Evolutionary conservation across 2,113 vertebrate genomes (phyloP).

Genomic region (Accipiter virgatus): DNA sequence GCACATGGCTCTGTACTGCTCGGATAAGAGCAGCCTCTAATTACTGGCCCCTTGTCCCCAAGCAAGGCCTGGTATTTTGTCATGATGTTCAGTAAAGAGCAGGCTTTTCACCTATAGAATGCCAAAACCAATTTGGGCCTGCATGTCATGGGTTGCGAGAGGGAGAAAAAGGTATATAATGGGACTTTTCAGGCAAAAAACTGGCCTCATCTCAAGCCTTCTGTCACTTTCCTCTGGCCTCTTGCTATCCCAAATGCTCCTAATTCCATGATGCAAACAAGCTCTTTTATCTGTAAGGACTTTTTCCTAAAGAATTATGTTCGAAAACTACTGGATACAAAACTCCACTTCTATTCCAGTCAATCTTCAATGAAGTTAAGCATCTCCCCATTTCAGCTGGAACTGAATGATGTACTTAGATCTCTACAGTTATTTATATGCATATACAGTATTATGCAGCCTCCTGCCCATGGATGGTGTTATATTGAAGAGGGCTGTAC

Average conservation of each 20-base stretch:
- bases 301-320: neutral
- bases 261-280: neutral
- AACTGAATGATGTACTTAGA: neutral
- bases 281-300: neutral
- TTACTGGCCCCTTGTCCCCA: neutral
- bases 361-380: neutral
- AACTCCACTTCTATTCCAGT: neutral
- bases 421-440: neutral
- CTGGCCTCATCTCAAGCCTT: neutral
- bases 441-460: neutral
- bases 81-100: neutral
- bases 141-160: neutral
- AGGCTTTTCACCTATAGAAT: neutral
- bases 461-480: neutral
- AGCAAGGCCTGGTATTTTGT: neutral
- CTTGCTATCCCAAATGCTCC: neutral
- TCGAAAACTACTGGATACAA: neutral
- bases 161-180: neutral
- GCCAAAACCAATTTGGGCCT: neutral
- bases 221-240: neutral
- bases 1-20: neutral
- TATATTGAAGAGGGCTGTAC: neutral
- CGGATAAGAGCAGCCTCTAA: neutral
- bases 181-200: neutral
- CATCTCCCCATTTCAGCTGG: neutral